Conservation (phyloP, 2,888 invertebrate species). For the Dexiosoma caninum region DNA sequence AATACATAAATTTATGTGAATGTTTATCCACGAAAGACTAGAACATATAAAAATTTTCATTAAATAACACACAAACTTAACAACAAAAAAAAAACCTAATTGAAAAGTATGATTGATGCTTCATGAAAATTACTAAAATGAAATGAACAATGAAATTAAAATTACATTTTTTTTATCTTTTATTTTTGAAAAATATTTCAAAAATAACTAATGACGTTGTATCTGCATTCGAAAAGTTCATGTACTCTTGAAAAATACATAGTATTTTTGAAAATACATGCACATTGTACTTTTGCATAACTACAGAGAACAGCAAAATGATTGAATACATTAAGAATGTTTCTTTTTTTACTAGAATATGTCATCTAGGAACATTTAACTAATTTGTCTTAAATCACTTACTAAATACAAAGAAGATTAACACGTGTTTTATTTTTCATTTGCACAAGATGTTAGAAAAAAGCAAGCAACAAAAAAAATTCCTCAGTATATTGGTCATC, state of each 20-base stretch:
- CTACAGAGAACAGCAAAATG: conserved; percentile 26
- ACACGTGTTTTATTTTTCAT: background rate
- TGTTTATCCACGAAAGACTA: too few species aligned
- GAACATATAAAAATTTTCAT: too few species aligned
- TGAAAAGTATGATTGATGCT: conserved; percentile 27
- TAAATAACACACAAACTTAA: too few species aligned
- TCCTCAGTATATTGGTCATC: background rate
- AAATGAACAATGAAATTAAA: background rate
- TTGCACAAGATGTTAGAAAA: background rate
- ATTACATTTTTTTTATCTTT: background rate
- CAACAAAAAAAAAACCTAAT: background rate
- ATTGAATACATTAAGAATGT: conserved; percentile 17
- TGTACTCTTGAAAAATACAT: background rate
- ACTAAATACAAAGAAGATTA: conserved; percentile 13
- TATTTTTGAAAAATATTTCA: background rate
- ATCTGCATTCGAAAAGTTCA: background rate
- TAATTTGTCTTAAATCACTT: conserved; percentile 21
- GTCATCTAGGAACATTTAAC: conserved; percentile 31
- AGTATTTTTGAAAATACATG: background rate
- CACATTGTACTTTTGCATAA: background rate
- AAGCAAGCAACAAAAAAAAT: background rate
- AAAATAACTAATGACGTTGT: conserved; percentile 29
- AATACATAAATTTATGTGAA: too few species aligned
- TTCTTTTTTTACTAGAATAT: conserved; percentile 6
- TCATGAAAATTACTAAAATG: conserved; percentile 23